These are phyloP conservation scores for Caranx ignobilis DNA, from an alignment of 2,113 vertebrate species.

Conservation along the genomic window DNA sequence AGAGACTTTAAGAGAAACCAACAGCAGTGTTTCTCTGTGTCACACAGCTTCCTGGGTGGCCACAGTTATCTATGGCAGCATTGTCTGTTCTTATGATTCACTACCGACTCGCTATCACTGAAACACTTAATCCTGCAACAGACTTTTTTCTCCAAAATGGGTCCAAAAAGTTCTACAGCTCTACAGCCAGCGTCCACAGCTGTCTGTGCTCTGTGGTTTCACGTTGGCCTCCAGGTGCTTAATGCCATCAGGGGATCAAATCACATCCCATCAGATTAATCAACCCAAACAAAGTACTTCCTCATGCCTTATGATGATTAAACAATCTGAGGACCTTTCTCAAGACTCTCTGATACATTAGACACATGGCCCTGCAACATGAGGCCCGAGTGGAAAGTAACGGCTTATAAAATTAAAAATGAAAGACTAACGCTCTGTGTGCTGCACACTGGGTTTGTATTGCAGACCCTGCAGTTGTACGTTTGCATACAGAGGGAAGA, in stretches of 20 bases:
- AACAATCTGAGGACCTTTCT: conserved; percentile 35
- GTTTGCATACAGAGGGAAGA: conserved; percentile 11
- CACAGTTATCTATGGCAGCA: conserved; percentile 6
- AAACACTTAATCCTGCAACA: not conserved
- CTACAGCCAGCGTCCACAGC: conserved; percentile 7
- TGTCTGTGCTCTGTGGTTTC: conserved; percentile 2
- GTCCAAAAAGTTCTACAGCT: not conserved
- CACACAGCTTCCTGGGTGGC: conserved; percentile 34
- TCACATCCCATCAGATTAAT: conserved; percentile 48
- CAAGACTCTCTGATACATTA: not conserved
- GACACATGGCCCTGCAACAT: not conserved
- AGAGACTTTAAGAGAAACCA: conserved; percentile 28
- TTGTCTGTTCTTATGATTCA: conserved; percentile 30
- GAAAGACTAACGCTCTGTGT: not conserved
- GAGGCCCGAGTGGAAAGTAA: conserved; percentile 20
- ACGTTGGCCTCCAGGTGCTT: conserved; percentile 23
- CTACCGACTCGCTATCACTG: conserved; percentile 7
- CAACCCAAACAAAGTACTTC: conserved; percentile 45
- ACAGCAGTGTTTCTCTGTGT: not conserved
- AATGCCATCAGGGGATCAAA: conserved; percentile 36
- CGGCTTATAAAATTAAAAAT: conserved; percentile 15
- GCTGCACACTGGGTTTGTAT: conserved; percentile 8
- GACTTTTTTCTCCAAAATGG: not conserved
- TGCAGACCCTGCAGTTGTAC: not conserved
- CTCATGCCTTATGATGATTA: conserved; percentile 20